Evolutionary conservation across 2,888 invertebrate species (phyloP).

Genomic region (Xylota segnis): DNA sequence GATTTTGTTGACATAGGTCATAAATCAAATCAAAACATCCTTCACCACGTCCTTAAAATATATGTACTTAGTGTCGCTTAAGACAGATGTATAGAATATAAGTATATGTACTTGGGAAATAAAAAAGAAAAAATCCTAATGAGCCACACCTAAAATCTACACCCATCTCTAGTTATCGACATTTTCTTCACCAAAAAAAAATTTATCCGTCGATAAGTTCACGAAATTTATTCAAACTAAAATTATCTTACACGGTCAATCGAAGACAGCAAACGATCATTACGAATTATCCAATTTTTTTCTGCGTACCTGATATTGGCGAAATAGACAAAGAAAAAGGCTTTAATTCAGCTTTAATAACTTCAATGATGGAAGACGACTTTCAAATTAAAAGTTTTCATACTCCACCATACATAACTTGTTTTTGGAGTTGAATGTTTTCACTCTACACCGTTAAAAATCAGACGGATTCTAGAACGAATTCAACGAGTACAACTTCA

Average conservation of each 20-base stretch:
- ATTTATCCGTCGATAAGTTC: conserved; percentile 38
- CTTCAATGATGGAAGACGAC: no score
- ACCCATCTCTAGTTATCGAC: conserved; percentile 52
- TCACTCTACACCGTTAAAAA: no score
- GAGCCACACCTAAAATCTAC: conserved; percentile 44
- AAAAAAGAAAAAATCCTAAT: no score
- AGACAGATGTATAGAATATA: no score
- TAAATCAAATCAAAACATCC: no score
- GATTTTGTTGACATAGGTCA: no score
- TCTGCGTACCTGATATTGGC: conserved; percentile 50
- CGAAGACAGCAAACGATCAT: neutral
- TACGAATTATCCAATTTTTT: neutral
- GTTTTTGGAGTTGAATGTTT: conserved; percentile 53
- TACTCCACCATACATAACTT: conserved; percentile 37
- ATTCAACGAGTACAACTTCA: no score
- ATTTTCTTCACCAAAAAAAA: conserved; percentile 54
- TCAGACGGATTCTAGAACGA: no score
- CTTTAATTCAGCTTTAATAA: conserved; percentile 12
- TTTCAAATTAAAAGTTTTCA: neutral
- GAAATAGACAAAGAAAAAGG: conserved; percentile 60
- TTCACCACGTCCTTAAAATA: no score
- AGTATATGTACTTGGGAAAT: no score
- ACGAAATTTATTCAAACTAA: conserved; percentile 35
- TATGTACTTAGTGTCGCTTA: no score
- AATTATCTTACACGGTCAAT: neutral